Percentiles rank a stretch among this genome's conserved stretches.
Evolutionary conservation across 2,888 invertebrate genomes (phyloP).

Genomic region (Melieria picta): DNA sequence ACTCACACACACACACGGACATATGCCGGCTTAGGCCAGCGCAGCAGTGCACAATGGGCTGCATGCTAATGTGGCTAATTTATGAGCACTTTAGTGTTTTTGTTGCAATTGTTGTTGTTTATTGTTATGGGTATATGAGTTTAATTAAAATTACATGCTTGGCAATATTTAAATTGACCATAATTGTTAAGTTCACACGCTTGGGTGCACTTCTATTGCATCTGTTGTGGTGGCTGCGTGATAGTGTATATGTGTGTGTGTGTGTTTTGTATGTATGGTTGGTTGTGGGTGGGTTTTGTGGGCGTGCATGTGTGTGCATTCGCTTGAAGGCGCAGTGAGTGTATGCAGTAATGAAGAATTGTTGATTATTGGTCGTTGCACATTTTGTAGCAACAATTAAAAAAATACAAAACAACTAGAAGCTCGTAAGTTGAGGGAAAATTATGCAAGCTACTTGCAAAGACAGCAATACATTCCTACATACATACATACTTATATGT

Average conservation of each 20-base stretch:
- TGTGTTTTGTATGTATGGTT: background rate
- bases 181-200: constrained; percentile 15
- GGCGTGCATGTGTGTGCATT: too few relatives aligned
- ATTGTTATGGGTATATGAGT: constrained; percentile 7
- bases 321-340: too few relatives aligned
- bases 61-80: background rate
- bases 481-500: too few relatives aligned
- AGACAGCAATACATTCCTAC: too few relatives aligned
- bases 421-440: too few relatives aligned
- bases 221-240: background rate
- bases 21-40: background rate
- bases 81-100: background rate
- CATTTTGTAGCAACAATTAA: too few relatives aligned
- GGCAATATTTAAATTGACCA: constrained; percentile 23
- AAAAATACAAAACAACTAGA: too few relatives aligned
- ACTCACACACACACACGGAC: background rate
- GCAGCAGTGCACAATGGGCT: constrained; percentile 6
- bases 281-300: too few relatives aligned
- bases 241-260: background rate
- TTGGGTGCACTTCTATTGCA: background rate
- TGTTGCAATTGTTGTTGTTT: constrained; percentile 14
- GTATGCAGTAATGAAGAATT: too few relatives aligned
- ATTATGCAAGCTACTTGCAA: too few relatives aligned
- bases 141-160: constrained; percentile 30
- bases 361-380: too few relatives aligned